phyloP scores from a whole-genome alignment of 2,888 invertebrate genomes.

The Nyleta sp. region DNA sequence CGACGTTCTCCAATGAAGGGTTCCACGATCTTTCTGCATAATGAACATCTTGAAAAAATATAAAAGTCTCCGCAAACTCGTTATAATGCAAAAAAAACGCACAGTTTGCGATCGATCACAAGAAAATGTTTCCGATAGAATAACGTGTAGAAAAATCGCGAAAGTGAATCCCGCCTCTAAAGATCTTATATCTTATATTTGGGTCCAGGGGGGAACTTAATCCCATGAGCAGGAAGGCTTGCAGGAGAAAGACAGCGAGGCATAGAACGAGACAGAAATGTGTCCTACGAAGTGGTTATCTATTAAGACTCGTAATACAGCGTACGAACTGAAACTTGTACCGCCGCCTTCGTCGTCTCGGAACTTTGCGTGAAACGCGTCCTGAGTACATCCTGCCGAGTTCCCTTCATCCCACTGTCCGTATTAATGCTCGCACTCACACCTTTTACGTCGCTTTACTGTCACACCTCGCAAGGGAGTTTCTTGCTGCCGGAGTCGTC shows the following conservation, averaged over 20 bases:
- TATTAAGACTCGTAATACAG: constrained; percentile 72
- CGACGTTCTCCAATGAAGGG: constrained; percentile 68
- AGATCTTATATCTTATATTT: constrained; percentile 36
- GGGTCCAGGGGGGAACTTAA: constrained; percentile 38
- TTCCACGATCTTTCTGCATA: constrained; percentile 41
- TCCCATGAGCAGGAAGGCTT: constrained; percentile 39
- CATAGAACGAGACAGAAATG: constrained; percentile 60
- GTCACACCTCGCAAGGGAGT: constrained; percentile 56
- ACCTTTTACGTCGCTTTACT: constrained; percentile 63
- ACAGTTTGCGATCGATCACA: not conserved
- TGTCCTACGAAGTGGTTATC: constrained; percentile 73
- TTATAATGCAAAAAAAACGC: constrained; percentile 9
- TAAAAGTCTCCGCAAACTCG: constrained; percentile 23
- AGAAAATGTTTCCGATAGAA: constrained; percentile 16
- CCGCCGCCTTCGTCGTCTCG: constrained; percentile 69
- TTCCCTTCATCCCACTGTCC: constrained; percentile 74
- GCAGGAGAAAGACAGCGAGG: constrained; percentile 16
- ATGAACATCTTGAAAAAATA: constrained; percentile 48
- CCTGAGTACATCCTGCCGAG: constrained; percentile 75
- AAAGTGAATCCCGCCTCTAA: constrained; percentile 31
- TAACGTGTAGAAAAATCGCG: constrained; percentile 20
- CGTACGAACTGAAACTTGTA: constrained; percentile 75
- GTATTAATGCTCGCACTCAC: constrained; percentile 74
- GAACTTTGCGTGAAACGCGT: constrained; percentile 77
- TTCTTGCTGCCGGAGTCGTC: constrained; percentile 28